These are phyloP conservation scores for Trichopoda pennipes DNA, from an alignment of 2,888 invertebrate species.

Conservation along the genomic window DNA sequence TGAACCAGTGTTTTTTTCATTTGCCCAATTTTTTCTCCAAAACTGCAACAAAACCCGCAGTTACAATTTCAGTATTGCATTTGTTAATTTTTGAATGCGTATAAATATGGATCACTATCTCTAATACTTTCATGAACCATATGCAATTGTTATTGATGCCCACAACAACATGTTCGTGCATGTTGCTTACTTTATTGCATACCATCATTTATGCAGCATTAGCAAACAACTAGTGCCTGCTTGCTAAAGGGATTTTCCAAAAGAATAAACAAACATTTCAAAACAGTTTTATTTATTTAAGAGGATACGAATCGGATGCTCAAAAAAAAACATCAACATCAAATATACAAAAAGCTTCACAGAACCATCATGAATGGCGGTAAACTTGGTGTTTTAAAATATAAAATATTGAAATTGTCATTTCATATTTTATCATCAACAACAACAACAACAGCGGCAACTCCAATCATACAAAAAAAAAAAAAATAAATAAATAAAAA, in stretches of 20 bases:
- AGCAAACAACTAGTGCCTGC: constrained; percentile 21
- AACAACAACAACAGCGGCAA: not conserved
- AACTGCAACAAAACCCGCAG: not conserved
- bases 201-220: constrained; percentile 13
- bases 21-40: too few species aligned
- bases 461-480: too few species aligned
- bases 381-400: constrained; percentile 35
- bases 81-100: constrained; percentile 23
- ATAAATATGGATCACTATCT: constrained; percentile 26
- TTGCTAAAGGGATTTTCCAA: constrained; percentile 52
- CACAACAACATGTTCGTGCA: constrained; percentile 21
- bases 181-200: constrained; percentile 25
- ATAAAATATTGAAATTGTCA: constrained; percentile 41
- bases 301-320: constrained; percentile 14
- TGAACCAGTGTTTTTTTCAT: too few species aligned
- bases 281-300: constrained; percentile 48
- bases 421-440: constrained; percentile 2
- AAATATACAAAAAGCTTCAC: constrained; percentile 10
- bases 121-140: not conserved
- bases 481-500: too few species aligned
- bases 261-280: constrained; percentile 57
- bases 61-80: not conserved
- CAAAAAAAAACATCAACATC: not conserved
- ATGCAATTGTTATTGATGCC: not conserved
- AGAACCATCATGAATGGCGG: constrained; percentile 27